Evolutionary conservation across 2,888 invertebrate genomes (phyloP).

Genomic region (Abrostola triplasia): DNA sequence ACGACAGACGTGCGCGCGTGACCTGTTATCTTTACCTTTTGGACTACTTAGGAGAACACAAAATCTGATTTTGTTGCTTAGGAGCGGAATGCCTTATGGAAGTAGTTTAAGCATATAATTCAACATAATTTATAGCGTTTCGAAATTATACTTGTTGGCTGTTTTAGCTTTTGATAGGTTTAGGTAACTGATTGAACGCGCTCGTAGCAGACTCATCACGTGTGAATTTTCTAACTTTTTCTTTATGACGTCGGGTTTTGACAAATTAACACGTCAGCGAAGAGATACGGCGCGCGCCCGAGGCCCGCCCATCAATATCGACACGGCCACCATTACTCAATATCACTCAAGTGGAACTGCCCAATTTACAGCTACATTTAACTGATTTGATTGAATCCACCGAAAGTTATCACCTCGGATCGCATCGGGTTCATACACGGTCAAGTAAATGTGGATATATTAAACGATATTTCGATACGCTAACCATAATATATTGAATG

Average conservation of each 20-base stretch:
- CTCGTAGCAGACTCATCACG: slow-evolving; percentile 46
- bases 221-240: slow-evolving; percentile 73
- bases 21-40: slow-evolving; percentile 79
- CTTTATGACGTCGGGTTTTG: slow-evolving; percentile 80
- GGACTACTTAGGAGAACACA: slow-evolving; percentile 72
- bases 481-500: neutral
- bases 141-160: slow-evolving; percentile 9
- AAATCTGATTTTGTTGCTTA: slow-evolving; percentile 69
- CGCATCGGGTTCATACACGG: slow-evolving; percentile 51
- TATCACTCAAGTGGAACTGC: slow-evolving; percentile 85
- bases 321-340: slow-evolving; percentile 83
- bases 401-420: slow-evolving; percentile 75
- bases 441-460: slow-evolving; percentile 50
- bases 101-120: slow-evolving; percentile 34
- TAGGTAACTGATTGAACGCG: slow-evolving; percentile 45
- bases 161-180: slow-evolving; percentile 13
- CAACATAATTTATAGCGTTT: slow-evolving; percentile 19
- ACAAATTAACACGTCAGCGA: slow-evolving; percentile 82
- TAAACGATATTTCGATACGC: neutral
- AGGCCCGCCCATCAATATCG: slow-evolving; percentile 81
- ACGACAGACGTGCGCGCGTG: slow-evolving; percentile 85
- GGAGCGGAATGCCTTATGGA: slow-evolving; percentile 37
- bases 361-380: slow-evolving; percentile 87
- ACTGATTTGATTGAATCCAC: slow-evolving; percentile 85
- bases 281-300: slow-evolving; percentile 74